Conservation (phyloP, 2,113 vertebrate species). For the Bujurquina vittata region DNA sequence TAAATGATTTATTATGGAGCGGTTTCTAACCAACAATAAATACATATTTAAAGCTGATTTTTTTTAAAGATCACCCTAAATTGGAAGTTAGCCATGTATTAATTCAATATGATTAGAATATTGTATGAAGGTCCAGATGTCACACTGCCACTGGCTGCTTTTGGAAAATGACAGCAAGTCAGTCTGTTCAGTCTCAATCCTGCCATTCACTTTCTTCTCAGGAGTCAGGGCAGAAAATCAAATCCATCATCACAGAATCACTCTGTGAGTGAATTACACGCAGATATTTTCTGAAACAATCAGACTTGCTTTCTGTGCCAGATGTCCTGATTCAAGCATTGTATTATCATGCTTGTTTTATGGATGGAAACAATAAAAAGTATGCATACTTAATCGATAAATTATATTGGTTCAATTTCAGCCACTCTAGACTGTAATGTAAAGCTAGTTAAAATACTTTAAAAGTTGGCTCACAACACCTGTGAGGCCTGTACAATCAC, state of each 20-base stretch:
- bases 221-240: background rate
- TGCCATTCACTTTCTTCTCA: background rate
- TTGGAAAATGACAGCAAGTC: constrained; percentile 1
- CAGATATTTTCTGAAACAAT: background rate
- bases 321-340: rapidly evolving
- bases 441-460: background rate
- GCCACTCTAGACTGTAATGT: background rate
- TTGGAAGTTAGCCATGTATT: background rate
- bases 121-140: background rate
- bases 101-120: background rate
- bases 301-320: too few species aligned
- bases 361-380: background rate
- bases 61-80: background rate
- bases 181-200: too few species aligned
- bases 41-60: background rate
- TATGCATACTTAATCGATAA: background rate
- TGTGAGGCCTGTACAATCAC: background rate
- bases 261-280: background rate
- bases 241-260: background rate
- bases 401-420: background rate
- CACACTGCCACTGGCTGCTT: background rate
- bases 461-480: background rate
- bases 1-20: background rate
- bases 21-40: background rate
- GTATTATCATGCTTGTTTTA: background rate